Evolutionary conservation across 2,888 invertebrate species (phyloP).

Genomic region (Nasonovia ribisnigri): DNA sequence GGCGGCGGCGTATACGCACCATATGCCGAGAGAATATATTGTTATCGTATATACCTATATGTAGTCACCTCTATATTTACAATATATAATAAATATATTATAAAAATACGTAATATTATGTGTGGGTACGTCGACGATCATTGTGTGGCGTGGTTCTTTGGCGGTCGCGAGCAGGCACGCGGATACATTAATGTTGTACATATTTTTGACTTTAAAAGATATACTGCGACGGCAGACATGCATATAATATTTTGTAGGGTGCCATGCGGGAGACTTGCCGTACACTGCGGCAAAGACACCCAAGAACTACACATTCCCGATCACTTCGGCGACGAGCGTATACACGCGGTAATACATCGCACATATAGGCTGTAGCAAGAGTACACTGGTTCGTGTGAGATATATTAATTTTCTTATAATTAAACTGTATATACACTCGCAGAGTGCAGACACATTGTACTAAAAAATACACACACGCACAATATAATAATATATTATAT

Average conservation of each 20-base stretch:
- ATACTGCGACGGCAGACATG: no score
- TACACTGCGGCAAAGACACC: neutral
- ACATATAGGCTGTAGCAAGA: neutral
- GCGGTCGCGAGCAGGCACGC: conserved; percentile 35
- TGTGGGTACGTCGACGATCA: conserved; percentile 30
- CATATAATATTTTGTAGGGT: neutral
- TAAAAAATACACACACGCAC: neutral
- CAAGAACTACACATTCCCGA: neutral
- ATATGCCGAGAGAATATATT: neutral
- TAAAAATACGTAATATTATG: conserved; percentile 12
- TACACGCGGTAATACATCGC: neutral
- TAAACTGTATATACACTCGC: neutral
- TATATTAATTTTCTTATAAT: conserved; percentile 9
- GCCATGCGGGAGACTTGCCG: no score
- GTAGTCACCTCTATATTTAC: neutral
- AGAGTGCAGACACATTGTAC: neutral
- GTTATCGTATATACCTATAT: neutral
- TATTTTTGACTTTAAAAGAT: neutral
- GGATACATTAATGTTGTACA: conserved; percentile 12
- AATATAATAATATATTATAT: neutral
- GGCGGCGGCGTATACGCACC: no score
- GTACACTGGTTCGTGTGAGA: neutral
- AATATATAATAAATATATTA: neutral
- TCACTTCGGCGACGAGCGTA: neutral
- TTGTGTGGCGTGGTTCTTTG: conserved; percentile 51